phyloP scores from a whole-genome alignment of 2,113 vertebrate genomes.

The Pleuronectes platessa region DNA sequence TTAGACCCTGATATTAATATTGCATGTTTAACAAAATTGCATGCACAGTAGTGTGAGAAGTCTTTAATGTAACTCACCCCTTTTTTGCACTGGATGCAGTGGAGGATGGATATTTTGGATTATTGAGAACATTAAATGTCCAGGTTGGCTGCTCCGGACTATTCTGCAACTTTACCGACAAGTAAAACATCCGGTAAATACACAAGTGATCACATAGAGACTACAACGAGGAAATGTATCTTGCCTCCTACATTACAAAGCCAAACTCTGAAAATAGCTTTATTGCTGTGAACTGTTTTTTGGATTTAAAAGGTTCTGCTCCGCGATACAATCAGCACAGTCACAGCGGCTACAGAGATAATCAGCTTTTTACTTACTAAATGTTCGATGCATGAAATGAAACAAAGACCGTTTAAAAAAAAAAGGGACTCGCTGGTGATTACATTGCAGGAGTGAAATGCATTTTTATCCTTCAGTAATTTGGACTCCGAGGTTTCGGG shows the following conservation, averaged over 20 bases:
- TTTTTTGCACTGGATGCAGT: neutral
- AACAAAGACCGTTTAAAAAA: constrained; percentile 55
- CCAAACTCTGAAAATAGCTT: neutral
- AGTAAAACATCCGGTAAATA: no score
- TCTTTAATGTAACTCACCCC: neutral
- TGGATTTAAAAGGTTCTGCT: constrained; percentile 15
- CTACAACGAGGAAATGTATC: no score
- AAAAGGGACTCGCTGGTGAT: constrained; percentile 36
- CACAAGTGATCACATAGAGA: no score
- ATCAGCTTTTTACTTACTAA: constrained; percentile 33
- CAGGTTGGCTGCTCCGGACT: no score
- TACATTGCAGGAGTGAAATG: constrained; percentile 56
- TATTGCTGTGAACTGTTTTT: neutral
- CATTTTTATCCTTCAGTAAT: constrained; percentile 67
- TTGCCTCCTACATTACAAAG: neutral
- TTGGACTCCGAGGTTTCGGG: constrained; percentile 69
- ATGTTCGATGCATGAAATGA: constrained; percentile 45
- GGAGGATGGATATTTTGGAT: no score
- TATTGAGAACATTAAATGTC: no score
- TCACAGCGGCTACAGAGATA: constrained; percentile 9
- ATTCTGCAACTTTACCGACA: no score
- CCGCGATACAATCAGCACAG: constrained; percentile 13
- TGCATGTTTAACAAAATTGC: neutral
- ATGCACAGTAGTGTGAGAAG: constrained; percentile 1
- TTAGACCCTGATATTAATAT: neutral